These are phyloP conservation scores for Oncorhynchus nerka DNA, from an alignment of 2,113 vertebrate species.

Conservation along the genomic window DNA sequence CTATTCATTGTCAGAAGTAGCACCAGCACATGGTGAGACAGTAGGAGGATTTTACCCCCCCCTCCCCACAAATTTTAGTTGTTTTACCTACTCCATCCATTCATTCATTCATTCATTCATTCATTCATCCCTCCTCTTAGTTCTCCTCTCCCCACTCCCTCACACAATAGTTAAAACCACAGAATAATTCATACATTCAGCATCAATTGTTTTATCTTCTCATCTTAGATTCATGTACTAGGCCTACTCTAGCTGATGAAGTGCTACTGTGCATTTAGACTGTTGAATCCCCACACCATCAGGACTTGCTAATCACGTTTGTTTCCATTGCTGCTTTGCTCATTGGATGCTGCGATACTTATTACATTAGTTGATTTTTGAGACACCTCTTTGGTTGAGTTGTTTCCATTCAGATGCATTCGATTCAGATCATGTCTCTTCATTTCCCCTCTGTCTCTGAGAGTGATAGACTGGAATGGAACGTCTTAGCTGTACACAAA, in stretches of 20 bases:
- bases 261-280: not conserved
- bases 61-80: not conserved
- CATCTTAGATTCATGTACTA: not conserved
- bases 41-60: not conserved
- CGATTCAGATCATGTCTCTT: not conserved
- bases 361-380: not conserved
- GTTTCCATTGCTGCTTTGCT: not conserved
- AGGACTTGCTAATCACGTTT: not conserved
- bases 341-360: not conserved
- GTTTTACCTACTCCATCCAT: not conserved
- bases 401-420: not conserved
- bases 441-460: no score
- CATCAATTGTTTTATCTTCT: not conserved
- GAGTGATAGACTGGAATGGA: not conserved
- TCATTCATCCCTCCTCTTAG: not conserved
- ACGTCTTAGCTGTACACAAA: not conserved
- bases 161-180: not conserved
- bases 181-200: not conserved
- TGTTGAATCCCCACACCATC: not conserved
- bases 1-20: not conserved
- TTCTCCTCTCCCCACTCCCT: not conserved
- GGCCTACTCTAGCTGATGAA: not conserved
- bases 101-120: not conserved
- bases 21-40: not conserved
- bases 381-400: not conserved